Evolutionary conservation across 2,113 vertebrate genomes (phyloP).

Genomic region (Hymenochirus boettgeri): DNA sequence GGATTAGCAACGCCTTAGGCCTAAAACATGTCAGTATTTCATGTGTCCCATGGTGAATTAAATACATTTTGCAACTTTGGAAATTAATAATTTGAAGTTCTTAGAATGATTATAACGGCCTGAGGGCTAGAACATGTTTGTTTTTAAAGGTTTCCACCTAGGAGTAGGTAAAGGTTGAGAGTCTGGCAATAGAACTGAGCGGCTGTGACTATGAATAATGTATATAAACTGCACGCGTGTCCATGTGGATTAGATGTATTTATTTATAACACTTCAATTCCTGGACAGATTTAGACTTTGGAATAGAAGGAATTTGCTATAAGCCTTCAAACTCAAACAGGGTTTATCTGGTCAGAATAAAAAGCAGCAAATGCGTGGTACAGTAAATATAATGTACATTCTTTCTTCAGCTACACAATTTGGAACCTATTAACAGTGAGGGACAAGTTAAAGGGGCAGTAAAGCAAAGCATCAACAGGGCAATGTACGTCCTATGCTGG

Average conservation of each 20-base stretch:
- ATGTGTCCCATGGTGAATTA: constrained; percentile 35
- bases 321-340: too few species aligned
- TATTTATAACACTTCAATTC: constrained; percentile 3
- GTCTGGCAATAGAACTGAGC: constrained; percentile 16
- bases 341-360: too few species aligned
- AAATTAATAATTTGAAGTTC: constrained; percentile 42
- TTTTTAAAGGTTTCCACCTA: constrained; percentile 33
- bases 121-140: constrained; percentile 37
- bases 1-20: constrained; percentile 33
- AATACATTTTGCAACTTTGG: constrained; percentile 38
- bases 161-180: constrained; percentile 37
- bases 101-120: constrained; percentile 17
- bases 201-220: constrained; percentile 11
- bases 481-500: too few species aligned
- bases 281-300: too few species aligned
- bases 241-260: constrained; percentile 21
- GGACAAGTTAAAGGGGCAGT: too few species aligned
- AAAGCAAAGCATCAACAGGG: too few species aligned
- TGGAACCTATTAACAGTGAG: too few species aligned
- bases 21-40: constrained; percentile 34
- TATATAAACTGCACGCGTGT: constrained; percentile 7
- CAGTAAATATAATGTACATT: too few species aligned
- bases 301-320: too few species aligned
- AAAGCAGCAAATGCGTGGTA: too few species aligned
- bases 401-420: too few species aligned